These are phyloP conservation scores for Maniola hyperantus DNA, from an alignment of 2,888 invertebrate genomes.

Conservation along the genomic window DNA sequence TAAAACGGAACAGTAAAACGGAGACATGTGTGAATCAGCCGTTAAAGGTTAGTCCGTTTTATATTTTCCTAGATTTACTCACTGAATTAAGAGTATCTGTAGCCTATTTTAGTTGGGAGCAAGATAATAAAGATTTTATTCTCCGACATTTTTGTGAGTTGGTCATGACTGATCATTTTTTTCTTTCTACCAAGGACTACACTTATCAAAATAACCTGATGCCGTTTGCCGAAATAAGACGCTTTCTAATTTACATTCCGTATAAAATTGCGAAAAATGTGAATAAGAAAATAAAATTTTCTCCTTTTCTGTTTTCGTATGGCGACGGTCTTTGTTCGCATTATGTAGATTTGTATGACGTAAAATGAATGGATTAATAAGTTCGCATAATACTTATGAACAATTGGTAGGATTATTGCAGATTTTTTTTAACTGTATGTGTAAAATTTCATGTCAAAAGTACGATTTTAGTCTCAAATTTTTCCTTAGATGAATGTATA, in stretches of 20 bases:
- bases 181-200: conserved; percentile 66
- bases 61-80: too few species aligned
- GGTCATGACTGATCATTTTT: conserved; percentile 25
- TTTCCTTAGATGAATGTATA: too few species aligned
- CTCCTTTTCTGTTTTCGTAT: conserved; percentile 74
- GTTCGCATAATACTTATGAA: neutral
- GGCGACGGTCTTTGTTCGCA: conserved; percentile 69
- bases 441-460: too few species aligned
- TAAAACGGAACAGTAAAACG: too few species aligned
- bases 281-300: conserved; percentile 77
- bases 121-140: too few species aligned
- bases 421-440: too few species aligned
- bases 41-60: too few species aligned
- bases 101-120: too few species aligned
- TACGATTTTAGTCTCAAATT: too few species aligned
- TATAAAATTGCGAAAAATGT: conserved; percentile 79
- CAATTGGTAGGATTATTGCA: too few species aligned
- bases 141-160: neutral
- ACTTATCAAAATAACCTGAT: conserved; percentile 75
- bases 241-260: conserved; percentile 80
- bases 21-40: too few species aligned
- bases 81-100: too few species aligned
- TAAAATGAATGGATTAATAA: conserved; percentile 15
- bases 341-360: conserved; percentile 65
- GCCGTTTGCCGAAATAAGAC: conserved; percentile 72